Evolutionary conservation across 2,797 vertebrate genomes (phyloP).

Genomic region (Selene dorsalis): DNA sequence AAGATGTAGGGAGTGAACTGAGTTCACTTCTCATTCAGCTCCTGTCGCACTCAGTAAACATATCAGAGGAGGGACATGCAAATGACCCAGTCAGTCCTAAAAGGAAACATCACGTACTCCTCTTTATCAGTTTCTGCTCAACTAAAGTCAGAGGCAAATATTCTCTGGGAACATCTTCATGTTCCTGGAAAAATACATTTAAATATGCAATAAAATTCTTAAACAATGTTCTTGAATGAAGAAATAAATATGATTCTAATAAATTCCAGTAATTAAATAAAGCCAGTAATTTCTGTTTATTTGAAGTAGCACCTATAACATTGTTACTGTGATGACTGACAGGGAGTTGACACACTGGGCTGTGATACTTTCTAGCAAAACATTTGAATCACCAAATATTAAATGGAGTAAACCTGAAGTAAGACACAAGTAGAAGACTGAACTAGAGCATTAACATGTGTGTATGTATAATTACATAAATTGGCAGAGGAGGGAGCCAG

Average conservation of each 20-base stretch:
- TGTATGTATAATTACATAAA: no score
- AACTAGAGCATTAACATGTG: no score
- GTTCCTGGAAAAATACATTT: neutral
- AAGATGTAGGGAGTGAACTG: neutral
- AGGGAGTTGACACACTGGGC: neutral
- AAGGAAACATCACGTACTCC: constrained; percentile 50
- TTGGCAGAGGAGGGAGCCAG: no score
- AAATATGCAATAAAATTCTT: neutral
- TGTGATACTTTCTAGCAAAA: no score
- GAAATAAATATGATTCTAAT: neutral
- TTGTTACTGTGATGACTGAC: neutral
- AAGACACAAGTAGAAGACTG: no score
- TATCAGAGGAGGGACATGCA: constrained; percentile 58
- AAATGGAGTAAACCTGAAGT: no score
- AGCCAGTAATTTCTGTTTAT: neutral
- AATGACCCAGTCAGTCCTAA: constrained; percentile 47
- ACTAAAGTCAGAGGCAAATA: neutral
- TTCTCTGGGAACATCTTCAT: neutral
- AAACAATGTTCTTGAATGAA: neutral
- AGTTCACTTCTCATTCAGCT: constrained; percentile 25
- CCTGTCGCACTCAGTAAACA: constrained; percentile 35
- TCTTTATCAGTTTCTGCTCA: constrained; percentile 36
- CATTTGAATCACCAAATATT: no score
- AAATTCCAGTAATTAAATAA: neutral
- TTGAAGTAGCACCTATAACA: neutral